phyloP scores from a whole-genome alignment of 2,797 vertebrate species.

The Dendrocincla fuliginosa region DNA sequence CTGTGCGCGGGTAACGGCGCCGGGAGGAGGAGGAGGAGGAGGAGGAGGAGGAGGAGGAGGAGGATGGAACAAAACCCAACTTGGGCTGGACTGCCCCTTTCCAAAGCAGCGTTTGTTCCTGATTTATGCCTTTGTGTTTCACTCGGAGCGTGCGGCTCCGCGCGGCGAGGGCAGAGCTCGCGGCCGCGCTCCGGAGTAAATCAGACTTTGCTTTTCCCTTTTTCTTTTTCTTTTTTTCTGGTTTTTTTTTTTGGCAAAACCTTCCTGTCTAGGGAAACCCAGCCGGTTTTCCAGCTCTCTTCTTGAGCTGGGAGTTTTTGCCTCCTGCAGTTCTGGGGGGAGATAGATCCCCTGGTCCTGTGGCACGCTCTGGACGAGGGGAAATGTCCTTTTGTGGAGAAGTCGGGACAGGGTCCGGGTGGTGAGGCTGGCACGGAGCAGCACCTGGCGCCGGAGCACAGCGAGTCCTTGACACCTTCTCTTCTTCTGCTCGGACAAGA shows the following conservation, averaged over 20 bases:
- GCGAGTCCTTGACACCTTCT: slow-evolving; percentile 19
- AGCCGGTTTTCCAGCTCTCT: background rate
- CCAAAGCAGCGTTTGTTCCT: slow-evolving; percentile 63
- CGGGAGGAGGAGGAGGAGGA: slow-evolving; percentile 63
- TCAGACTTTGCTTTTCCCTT: background rate
- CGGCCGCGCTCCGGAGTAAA: background rate
- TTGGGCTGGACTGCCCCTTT: slow-evolving; percentile 72
- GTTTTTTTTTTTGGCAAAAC: background rate
- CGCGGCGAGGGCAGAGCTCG: background rate
- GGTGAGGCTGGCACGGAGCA: slow-evolving; percentile 31
- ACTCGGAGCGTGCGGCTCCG: slow-evolving; percentile 25
- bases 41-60: slow-evolving; percentile 63
- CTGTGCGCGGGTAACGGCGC: slow-evolving; percentile 61
- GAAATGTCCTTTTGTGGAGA: slow-evolving; percentile 35
- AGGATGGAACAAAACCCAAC: slow-evolving; percentile 72
- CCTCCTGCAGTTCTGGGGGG: background rate
- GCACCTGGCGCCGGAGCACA: background rate
- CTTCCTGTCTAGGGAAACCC: background rate
- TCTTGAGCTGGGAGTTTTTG: background rate
- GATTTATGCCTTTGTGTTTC: slow-evolving; percentile 53
- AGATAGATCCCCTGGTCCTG: background rate
- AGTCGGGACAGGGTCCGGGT: background rate
- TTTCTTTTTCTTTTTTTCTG: background rate
- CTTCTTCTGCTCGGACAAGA: slow-evolving; percentile 38
- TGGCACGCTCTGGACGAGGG: background rate